Evolutionary conservation across 1,140 invertebrate genomes (phyloP).

Genomic region (Globodera rostochiensis): DNA sequence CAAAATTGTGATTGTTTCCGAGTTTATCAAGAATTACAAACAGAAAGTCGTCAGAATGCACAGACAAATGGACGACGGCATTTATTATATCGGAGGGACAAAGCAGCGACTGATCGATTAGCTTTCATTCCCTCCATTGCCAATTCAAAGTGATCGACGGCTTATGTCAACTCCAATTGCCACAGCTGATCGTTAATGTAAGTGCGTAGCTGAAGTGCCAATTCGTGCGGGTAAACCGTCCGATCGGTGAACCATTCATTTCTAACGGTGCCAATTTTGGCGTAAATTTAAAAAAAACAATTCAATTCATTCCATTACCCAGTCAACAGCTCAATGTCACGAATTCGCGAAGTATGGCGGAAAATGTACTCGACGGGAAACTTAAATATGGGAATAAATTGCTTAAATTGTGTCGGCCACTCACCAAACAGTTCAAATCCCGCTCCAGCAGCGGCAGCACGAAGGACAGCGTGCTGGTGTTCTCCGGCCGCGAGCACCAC

Average conservation of each 20-base stretch:
- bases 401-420: not conserved
- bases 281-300: not conserved
- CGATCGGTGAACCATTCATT: slow-evolving; percentile 45
- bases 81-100: no score
- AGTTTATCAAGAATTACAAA: no score
- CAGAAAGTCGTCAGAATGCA: no score
- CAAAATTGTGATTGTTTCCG: no score
- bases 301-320: not conserved
- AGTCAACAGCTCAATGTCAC: slow-evolving; percentile 51
- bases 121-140: no score
- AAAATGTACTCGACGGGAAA: slow-evolving; percentile 45
- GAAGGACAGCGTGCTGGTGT: slow-evolving; percentile 47
- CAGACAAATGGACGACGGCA: no score
- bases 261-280: not conserved
- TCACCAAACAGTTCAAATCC: slow-evolving; percentile 51
- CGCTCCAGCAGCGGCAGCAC: slow-evolving; percentile 38
- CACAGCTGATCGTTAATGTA: slow-evolving; percentile 50
- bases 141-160: no score
- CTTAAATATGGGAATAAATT: slow-evolving; percentile 13
- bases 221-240: slow-evolving; percentile 26
- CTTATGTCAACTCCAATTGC: slow-evolving; percentile 38
- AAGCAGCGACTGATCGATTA: no score
- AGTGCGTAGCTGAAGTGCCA: slow-evolving; percentile 45
- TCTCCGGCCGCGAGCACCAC: slow-evolving; percentile 31
- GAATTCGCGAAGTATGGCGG: slow-evolving; percentile 44